phyloP scores from a whole-genome alignment of 2,888 invertebrate species.

The Erebia palarica region DNA sequence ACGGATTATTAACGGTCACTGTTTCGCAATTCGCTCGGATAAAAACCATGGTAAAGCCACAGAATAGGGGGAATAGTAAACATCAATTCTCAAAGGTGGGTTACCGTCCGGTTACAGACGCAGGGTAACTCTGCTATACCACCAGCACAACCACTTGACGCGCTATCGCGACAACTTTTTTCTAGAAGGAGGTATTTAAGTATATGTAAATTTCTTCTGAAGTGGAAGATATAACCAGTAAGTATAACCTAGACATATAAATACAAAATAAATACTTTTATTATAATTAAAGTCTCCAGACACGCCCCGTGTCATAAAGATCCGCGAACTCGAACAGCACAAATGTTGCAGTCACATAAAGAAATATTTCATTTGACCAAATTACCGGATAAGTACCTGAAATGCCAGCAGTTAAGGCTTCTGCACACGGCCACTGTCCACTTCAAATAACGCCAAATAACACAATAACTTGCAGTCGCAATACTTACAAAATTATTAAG shows the following conservation, averaged over 20 bases:
- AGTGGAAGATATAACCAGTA: conserved; percentile 12
- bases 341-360: conserved; percentile 35
- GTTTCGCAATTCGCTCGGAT: too few species aligned
- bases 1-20: too few species aligned
- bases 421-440: neutral
- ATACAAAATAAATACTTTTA: conserved; percentile 44
- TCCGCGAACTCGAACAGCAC: conserved; percentile 31
- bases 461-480: too few species aligned
- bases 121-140: too few species aligned
- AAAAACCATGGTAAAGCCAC: too few species aligned
- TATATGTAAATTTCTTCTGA: conserved; percentile 1
- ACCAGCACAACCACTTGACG: too few species aligned
- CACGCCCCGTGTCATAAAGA: conserved; percentile 44
- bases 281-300: conserved; percentile 42
- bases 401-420: conserved; percentile 8
- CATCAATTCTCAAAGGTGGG: too few species aligned
- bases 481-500: too few species aligned
- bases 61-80: too few species aligned
- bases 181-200: too few species aligned
- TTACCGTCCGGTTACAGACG: too few species aligned
- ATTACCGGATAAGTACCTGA: conserved; percentile 36
- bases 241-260: conserved; percentile 39
- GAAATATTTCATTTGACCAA: conserved; percentile 45
- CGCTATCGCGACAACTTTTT: too few species aligned
- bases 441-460: neutral